phyloP scores from a whole-genome alignment of 2,888 invertebrate genomes.

The Ophonus ardosiacus region DNA sequence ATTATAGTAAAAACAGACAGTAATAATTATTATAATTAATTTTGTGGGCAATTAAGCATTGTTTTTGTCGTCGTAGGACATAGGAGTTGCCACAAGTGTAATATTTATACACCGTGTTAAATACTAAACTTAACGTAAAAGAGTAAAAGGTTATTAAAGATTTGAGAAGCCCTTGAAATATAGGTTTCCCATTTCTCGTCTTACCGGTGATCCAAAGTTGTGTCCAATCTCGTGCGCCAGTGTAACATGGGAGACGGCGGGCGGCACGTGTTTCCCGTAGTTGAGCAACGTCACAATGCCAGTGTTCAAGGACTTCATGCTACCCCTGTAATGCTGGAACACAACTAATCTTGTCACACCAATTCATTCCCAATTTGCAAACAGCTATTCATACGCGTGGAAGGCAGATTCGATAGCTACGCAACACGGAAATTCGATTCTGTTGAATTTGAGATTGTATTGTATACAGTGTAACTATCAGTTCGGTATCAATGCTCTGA shows the following conservation, averaged over 20 bases:
- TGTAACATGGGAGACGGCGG: slow-evolving; percentile 98
- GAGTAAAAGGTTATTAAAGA: not conserved
- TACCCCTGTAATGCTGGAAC: slow-evolving; percentile 94
- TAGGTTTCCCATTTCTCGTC: slow-evolving; percentile 70
- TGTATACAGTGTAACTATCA: not conserved
- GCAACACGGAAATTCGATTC: slow-evolving; percentile 12
- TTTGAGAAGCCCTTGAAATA: not conserved
- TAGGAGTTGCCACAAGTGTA: too few species aligned
- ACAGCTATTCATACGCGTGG: slow-evolving; percentile 3
- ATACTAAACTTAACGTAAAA: not conserved
- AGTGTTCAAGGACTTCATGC: slow-evolving; percentile 96
- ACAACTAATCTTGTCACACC: slow-evolving; percentile 54
- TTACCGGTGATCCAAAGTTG: slow-evolving; percentile 98
- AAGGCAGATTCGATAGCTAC: not conserved
- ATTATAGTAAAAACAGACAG: too few species aligned
- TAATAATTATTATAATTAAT: too few species aligned
- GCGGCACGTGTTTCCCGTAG: slow-evolving; percentile 98
- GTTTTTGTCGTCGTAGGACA: too few species aligned
- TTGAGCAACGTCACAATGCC: slow-evolving; percentile 98
- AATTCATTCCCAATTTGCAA: slow-evolving; percentile 33
- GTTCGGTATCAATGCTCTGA: too few species aligned
- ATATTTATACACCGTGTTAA: too few species aligned
- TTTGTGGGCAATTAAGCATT: too few species aligned
- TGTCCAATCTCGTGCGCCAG: slow-evolving; percentile 99
- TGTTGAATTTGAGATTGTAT: not conserved